Evolutionary conservation across 2,113 vertebrate species (phyloP).

Genomic region (Seriola quinqueradiata): DNA sequence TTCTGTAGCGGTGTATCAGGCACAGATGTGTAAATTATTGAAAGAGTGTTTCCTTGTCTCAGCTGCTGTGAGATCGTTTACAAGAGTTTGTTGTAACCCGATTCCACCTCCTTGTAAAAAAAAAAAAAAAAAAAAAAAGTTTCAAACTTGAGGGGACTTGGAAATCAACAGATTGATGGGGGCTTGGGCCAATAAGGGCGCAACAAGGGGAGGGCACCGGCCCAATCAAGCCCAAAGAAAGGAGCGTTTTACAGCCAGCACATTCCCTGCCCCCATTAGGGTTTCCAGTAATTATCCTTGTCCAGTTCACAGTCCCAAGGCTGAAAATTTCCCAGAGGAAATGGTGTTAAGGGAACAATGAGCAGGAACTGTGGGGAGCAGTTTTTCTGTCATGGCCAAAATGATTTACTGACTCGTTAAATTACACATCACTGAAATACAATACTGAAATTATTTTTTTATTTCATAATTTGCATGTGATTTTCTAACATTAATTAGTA

Average conservation of each 20-base stretch:
- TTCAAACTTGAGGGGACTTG: conserved; percentile 82
- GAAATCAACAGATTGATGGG: conserved; percentile 75
- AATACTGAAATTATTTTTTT: neutral
- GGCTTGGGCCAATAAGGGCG: conserved; percentile 72
- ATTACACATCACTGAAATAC: neutral
- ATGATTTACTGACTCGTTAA: conserved; percentile 10
- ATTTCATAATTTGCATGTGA: neutral
- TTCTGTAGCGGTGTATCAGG: conserved; percentile 47
- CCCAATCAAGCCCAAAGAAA: conserved; percentile 69
- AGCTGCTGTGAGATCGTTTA: conserved; percentile 77
- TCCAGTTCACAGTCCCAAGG: conserved; percentile 66
- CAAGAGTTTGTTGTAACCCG: conserved; percentile 82
- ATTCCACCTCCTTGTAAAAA: conserved; percentile 71
- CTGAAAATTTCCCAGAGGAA: conserved; percentile 83
- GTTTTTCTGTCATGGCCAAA: conserved; percentile 27
- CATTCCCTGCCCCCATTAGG: conserved; percentile 63
- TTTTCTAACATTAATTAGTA: neutral
- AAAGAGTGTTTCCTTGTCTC: conserved; percentile 75
- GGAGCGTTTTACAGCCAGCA: conserved; percentile 41
- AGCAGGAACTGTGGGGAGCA: conserved; percentile 71
- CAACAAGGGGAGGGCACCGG: conserved; percentile 10
- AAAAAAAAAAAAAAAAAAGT: conserved; percentile 77
- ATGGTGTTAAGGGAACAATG: conserved; percentile 79
- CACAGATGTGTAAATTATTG: conserved; percentile 83
- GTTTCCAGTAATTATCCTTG: conserved; percentile 84